Evolutionary conservation across 2,888 invertebrate species (phyloP).

Genomic region (Melinaea menophilus): DNA sequence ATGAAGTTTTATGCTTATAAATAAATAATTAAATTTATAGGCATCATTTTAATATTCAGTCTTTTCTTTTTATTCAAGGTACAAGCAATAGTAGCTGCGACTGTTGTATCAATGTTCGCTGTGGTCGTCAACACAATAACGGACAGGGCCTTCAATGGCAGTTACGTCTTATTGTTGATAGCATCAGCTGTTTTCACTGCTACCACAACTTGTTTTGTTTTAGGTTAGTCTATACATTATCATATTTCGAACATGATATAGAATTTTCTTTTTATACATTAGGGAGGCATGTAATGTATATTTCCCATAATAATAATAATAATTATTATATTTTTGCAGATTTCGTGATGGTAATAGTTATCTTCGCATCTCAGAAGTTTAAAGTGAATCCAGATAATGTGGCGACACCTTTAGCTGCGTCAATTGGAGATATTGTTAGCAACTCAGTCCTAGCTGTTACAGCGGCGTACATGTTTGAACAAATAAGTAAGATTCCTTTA

Average conservation of each 20-base stretch:
- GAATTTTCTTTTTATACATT: too few species aligned
- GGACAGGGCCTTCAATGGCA: slow-evolving; percentile 81
- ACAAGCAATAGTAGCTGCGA: slow-evolving; percentile 92
- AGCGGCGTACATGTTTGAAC: slow-evolving; percentile 84
- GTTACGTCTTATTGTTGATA: slow-evolving; percentile 86
- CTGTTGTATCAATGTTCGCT: slow-evolving; percentile 90
- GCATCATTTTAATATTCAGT: not conserved
- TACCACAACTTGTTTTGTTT: slow-evolving; percentile 92
- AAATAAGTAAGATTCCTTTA: slow-evolving; percentile 77
- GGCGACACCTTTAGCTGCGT: slow-evolving; percentile 97
- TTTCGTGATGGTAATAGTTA: slow-evolving; percentile 93
- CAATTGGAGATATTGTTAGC: slow-evolving; percentile 96
- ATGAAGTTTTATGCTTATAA: too few species aligned
- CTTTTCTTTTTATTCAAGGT: slow-evolving; percentile 63
- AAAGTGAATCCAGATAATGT: slow-evolving; percentile 97
- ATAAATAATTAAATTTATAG: not conserved
- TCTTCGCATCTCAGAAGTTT: slow-evolving; percentile 88
- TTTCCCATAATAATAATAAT: slow-evolving; percentile 12
- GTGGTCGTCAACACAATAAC: slow-evolving; percentile 85
- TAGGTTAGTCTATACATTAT: slow-evolving; percentile 79
- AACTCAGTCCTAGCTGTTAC: slow-evolving; percentile 90
- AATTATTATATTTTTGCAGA: slow-evolving; percentile 71
- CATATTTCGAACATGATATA: not conserved
- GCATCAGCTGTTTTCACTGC: slow-evolving; percentile 93
- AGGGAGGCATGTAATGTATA: not conserved